Conservation (phyloP, 2,113 vertebrate genomes). For the Notothenia coriiceps region DNA sequence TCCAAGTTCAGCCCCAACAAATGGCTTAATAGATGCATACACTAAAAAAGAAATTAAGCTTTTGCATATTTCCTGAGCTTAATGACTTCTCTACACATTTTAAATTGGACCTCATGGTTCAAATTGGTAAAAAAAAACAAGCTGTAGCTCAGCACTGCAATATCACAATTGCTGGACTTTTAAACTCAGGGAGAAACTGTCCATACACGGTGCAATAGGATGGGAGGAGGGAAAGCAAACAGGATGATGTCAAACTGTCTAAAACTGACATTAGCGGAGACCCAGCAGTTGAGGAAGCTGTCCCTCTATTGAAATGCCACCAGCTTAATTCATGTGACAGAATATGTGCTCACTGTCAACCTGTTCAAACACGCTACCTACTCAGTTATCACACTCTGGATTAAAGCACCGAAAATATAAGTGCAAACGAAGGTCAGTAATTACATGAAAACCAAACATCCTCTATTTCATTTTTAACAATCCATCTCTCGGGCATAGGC, state of each 20-base stretch:
- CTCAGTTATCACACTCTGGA: conserved; percentile 29
- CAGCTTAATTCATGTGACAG: conserved; percentile 27
- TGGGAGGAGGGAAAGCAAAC: neutral
- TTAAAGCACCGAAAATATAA: conserved; percentile 38
- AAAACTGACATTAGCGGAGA: neutral
- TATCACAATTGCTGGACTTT: no score
- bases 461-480: conserved; percentile 39
- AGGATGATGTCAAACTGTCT: conserved; percentile 14
- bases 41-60: no score
- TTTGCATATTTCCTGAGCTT: no score
- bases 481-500: conserved; percentile 23
- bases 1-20: no score
- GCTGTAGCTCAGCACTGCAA: neutral
- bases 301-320: conserved; percentile 3
- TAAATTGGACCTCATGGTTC: no score
- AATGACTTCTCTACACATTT: no score
- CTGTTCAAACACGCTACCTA: conserved; percentile 48
- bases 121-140: neutral
- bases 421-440: conserved; percentile 21
- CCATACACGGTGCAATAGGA: neutral
- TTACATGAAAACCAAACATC: conserved; percentile 49
- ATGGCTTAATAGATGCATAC: no score
- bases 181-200: neutral
- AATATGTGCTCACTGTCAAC: conserved; percentile 35
- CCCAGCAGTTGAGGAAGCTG: neutral